Base-by-base conservation (phyloP, 1,140 invertebrate genomes). In the Centruroides sculpturatus region DNA sequence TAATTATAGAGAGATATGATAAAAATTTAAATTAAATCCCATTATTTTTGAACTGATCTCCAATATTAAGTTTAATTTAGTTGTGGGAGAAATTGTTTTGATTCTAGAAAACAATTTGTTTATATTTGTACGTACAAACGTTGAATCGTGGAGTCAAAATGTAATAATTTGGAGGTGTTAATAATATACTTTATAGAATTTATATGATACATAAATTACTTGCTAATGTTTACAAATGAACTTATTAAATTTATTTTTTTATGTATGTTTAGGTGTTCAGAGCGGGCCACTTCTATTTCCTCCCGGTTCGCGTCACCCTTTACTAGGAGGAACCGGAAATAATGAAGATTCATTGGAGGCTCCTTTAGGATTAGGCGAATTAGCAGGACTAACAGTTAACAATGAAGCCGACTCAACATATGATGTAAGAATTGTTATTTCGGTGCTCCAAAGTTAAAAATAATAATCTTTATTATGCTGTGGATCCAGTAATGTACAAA, bases 301-400 rank as follows among this genome's bases (percentile, higher is more conserved):
- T 35, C 56, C 55, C 46, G 63, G 59, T 48, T 59, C 59, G 34
- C 23, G 63, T 11, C 53, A 60, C 11, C 59, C 59, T 1, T 48
- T 64, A 9, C 36, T 65, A 23, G 64, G 64, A 54, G 56, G 53
- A 68, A 50, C 56, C 47, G 63, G 59, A 34, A 81, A 69, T 63
- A 73, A 78, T 41, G 87, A 90, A 70, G 83, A 85, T 66, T 80
- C 84, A 57, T 59, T 78, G n/a, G 89, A 92, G 72, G 85, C 86
- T 63, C 81, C 84, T 8, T 76, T 95, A 63, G 91, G 89, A 56
- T 79, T 98, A 62, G 94, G 93, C 48, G 94, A 98, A 79, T 80
- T 98, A 71, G 93, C 93, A 54, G 89, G 93, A 76, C 81, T 98
- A 60, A 96, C 93, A 56, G 91, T 96, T 64, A 94, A 88, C 76